These are phyloP conservation scores for Rousettus leschenaultii DNA, from an alignment of 2,113 vertebrate species.

Conservation along the genomic window DNA sequence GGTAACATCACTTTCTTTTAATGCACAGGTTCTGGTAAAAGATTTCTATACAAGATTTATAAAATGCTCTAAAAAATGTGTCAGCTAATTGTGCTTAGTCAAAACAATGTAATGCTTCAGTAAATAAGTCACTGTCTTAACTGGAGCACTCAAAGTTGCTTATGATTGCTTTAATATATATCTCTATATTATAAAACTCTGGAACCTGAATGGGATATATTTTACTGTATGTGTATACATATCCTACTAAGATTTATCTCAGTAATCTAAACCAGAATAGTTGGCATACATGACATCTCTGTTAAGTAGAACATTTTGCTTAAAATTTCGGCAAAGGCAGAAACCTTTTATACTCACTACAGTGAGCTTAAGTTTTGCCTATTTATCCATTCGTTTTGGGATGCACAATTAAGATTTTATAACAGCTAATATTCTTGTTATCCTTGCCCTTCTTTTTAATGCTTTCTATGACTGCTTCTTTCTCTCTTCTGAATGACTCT, in stretches of 20 bases:
- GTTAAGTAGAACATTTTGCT: constrained; percentile 60
- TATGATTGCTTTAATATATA: constrained; percentile 69
- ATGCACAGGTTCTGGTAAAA: constrained; percentile 83
- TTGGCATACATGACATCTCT: constrained; percentile 53
- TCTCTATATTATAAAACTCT: constrained; percentile 77
- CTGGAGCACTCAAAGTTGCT: constrained; percentile 65
- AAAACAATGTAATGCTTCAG: constrained; percentile 78
- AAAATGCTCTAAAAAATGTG: constrained; percentile 82
- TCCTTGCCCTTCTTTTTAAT: constrained; percentile 15
- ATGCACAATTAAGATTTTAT: constrained; percentile 48
- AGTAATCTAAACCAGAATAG: constrained; percentile 43
- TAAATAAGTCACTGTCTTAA: constrained; percentile 75
- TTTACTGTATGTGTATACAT: constrained; percentile 54
- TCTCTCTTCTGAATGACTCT: background rate
- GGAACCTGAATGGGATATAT: constrained; percentile 59
- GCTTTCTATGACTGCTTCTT: background rate
- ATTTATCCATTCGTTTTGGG: constrained; percentile 43
- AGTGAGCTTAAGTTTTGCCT: constrained; percentile 41
- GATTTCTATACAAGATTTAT: constrained; percentile 85
- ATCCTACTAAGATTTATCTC: constrained; percentile 46
- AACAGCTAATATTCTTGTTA: background rate
- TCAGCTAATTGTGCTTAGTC: constrained; percentile 85
- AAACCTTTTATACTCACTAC: background rate
- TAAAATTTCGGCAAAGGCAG: constrained; percentile 65
- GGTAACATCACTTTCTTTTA: constrained; percentile 79